Evolutionary conservation across 2,113 vertebrate species (phyloP).

Genomic region (Carettochelys insculpta): DNA sequence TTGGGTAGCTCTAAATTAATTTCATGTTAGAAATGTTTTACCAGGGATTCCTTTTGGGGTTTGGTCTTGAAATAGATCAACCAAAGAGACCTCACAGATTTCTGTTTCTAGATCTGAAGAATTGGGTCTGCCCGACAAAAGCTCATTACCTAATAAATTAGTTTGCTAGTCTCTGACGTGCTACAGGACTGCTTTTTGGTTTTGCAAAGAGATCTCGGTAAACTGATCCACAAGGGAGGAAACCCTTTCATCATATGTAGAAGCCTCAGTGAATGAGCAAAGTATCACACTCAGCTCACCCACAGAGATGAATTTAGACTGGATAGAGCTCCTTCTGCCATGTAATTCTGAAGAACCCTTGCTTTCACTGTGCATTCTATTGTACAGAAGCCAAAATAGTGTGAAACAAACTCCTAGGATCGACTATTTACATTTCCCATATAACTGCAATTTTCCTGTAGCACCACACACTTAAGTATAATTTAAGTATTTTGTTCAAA

Average conservation of each 20-base stretch:
- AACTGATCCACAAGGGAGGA: constrained; percentile 23
- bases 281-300: background rate
- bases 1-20: background rate
- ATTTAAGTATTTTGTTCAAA: background rate
- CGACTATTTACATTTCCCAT: background rate
- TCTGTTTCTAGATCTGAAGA: no score
- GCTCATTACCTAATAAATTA: no score
- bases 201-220: background rate
- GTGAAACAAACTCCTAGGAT: background rate
- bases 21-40: constrained; percentile 3
- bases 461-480: background rate
- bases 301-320: background rate
- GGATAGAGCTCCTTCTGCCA: background rate
- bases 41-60: background rate
- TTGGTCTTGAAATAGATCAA: constrained; percentile 38
- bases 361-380: background rate
- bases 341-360: background rate
- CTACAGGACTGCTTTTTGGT: no score
- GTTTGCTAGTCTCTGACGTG: no score
- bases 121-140: no score
- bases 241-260: background rate
- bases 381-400: background rate
- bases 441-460: background rate
- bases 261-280: constrained; percentile 10
- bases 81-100: background rate